A percentile compares a stretch with the other conserved stretches of the same genome.
These are phyloP conservation scores for Dorcus parallelipipedus DNA, from an alignment of 2,888 invertebrate genomes.

Conservation along the genomic window DNA sequence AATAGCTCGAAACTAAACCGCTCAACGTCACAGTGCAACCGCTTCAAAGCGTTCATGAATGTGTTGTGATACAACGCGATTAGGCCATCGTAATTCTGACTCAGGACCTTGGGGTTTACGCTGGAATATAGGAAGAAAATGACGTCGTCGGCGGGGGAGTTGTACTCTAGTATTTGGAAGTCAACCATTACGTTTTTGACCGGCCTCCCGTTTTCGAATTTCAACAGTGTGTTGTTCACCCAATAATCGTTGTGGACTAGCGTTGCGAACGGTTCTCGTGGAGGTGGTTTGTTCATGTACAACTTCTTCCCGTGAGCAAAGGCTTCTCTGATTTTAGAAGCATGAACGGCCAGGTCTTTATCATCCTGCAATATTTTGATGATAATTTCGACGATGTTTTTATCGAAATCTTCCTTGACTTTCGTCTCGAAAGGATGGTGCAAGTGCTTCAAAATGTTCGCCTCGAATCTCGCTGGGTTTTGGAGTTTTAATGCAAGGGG, in stretches of 20 bases:
- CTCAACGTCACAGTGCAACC: conserved; percentile 19
- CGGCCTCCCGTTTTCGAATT: conserved; percentile 34
- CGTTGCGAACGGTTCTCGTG: conserved; percentile 51
- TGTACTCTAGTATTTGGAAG: conserved; percentile 54
- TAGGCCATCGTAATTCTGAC: conserved; percentile 47
- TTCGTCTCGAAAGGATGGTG: background rate
- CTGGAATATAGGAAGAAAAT: conserved; percentile 54
- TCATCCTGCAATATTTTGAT: conserved; percentile 10
- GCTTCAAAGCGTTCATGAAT: conserved; percentile 34
- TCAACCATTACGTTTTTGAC: conserved; percentile 53
- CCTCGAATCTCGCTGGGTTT: conserved; percentile 44
- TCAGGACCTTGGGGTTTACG: conserved; percentile 42
- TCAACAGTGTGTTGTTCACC: conserved; percentile 58
- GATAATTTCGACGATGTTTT: conserved; percentile 13
- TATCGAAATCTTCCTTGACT: conserved; percentile 14
- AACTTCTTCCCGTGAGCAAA: conserved; percentile 6
- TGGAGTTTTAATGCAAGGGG: conserved; percentile 51
- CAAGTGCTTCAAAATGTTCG: conserved; percentile 42
- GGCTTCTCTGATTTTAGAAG: conserved; percentile 15
- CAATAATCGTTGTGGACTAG: conserved; percentile 56
- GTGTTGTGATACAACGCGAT: conserved; percentile 48
- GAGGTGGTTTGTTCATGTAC: conserved; percentile 30
- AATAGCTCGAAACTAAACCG: conserved; percentile 34
- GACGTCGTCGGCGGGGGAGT: conserved; percentile 52
- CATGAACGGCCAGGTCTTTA: conserved; percentile 18